Conservation (phyloP, 2,888 invertebrate genomes). For the Yponomeuta sedellus region DNA sequence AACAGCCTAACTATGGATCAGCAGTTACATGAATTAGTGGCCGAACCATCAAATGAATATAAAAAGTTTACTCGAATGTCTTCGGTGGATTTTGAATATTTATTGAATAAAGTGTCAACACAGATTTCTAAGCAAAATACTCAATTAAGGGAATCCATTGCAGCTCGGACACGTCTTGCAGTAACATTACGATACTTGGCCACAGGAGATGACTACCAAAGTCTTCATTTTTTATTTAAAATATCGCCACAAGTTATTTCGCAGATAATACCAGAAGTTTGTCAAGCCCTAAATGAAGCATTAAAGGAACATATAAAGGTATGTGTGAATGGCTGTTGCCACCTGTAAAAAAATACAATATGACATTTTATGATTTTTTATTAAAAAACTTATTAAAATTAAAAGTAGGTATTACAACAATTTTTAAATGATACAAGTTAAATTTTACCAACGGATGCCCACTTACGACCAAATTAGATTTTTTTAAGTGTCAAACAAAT, state of each 20-base stretch:
- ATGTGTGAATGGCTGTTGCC: constrained; percentile 15
- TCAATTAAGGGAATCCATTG: constrained; percentile 17
- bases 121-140: constrained; percentile 19
- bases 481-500: constrained; percentile 15
- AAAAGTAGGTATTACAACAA: constrained; percentile 12
- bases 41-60: constrained; percentile 17
- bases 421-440: constrained; percentile 17
- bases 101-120: constrained; percentile 14
- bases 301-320: constrained; percentile 17
- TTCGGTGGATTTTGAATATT: constrained; percentile 19
- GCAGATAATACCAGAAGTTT: constrained; percentile 19
- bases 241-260: constrained; percentile 19
- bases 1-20: constrained; percentile 17
- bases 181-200: constrained; percentile 7
- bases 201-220: constrained; percentile 17
- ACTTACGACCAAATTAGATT: constrained; percentile 15
- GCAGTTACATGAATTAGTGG: constrained; percentile 16
- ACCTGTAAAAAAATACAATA: constrained; percentile 17
- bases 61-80: constrained; percentile 20
- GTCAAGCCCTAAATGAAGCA: constrained; percentile 17
- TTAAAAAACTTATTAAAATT: constrained; percentile 13
- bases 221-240: constrained; percentile 20
- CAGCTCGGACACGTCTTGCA: constrained; percentile 14
- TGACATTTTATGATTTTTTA: constrained; percentile 16
- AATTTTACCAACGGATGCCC: constrained; percentile 17